Base-by-base conservation (phyloP, 37 sponge, comb jelly and placozoan species). In the Petrosia ficiformis region DNA sequence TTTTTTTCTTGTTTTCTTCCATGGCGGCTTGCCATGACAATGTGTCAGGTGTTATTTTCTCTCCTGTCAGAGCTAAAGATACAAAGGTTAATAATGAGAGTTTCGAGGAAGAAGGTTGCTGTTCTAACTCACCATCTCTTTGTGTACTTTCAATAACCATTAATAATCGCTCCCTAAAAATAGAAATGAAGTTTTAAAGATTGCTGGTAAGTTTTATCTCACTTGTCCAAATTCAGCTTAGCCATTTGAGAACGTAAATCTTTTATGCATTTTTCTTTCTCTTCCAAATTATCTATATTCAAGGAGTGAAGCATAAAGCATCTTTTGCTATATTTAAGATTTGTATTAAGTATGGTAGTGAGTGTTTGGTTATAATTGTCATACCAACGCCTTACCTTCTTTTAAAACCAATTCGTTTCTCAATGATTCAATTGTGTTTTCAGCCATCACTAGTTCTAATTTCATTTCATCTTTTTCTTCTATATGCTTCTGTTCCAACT, bases 51-150 rank as follows among this genome's bases (percentile, higher is more conserved):
- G 26, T 6, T 61, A 61, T 61, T n/a, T 5, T 5, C 63, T 61
- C 63, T 6, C 63, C 63, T 26, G 63, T 61, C 14, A 61, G 63
- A 6, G 28, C 63, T 61, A 61, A 11, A 61, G 63, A 29, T 24
- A 11, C 11, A 22, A 61, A 61, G 6, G n/a, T 19, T 19, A 48
- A 48, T 8, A 48, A 48, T 48, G 54, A 61, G 63, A n/a, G 63
- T 61, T 61, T 8, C 22, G n/a, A n/a, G n/a, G n/a, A n/a, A n/a
- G n/a, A n/a, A n/a, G n/a, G n/a, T n/a, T n/a, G n/a, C n/a, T n/a
- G n/a, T n/a, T n/a, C n/a, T 48, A 48, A 29, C 63, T n/a, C n/a
- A 61, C 63, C 63, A 61, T 61, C 63, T 61, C 28, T 61, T 11
- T n/a, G 28, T 8, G 26, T 5, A 11, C 63, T n/a, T n/a, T 61